Percentiles rank a stretch among this genome's conserved stretches.
phyloP scores from a whole-genome alignment of 2,797 vertebrate species.

The Ambastaia sidthimunki region DNA sequence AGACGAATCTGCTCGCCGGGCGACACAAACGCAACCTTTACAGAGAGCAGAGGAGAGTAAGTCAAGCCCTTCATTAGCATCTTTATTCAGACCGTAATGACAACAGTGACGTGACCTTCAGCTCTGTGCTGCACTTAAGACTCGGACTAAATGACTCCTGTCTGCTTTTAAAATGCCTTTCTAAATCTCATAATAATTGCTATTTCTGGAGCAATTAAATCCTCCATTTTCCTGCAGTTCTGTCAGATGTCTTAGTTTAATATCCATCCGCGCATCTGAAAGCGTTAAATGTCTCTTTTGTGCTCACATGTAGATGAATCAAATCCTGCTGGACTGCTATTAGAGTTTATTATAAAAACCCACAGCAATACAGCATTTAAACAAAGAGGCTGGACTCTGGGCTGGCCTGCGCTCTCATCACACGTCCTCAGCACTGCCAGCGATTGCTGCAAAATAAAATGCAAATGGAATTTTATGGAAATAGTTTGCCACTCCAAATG shows the following conservation, averaged over 20 bases:
- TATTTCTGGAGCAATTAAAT: slow-evolving; percentile 81
- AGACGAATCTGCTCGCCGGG: slow-evolving; percentile 48
- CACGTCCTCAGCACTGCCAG: slow-evolving; percentile 56
- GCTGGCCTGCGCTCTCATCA: slow-evolving; percentile 58
- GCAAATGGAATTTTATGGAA: slow-evolving; percentile 73
- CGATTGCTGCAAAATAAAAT: slow-evolving; percentile 62
- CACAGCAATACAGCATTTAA: slow-evolving; percentile 75
- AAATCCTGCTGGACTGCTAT: slow-evolving; percentile 79
- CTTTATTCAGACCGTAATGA: slow-evolving; percentile 73
- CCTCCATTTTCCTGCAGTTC: slow-evolving; percentile 70
- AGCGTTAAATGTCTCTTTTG: slow-evolving; percentile 69
- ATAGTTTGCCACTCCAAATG: slow-evolving; percentile 63
- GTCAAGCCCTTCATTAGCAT: slow-evolving; percentile 77
- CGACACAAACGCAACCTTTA: slow-evolving; percentile 65
- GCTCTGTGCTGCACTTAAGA: slow-evolving; percentile 70
- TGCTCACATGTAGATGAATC: slow-evolving; percentile 75
- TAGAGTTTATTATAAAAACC: slow-evolving; percentile 80
- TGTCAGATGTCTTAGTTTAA: slow-evolving; percentile 76
- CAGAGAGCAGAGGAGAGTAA: slow-evolving; percentile 63
- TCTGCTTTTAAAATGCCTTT: slow-evolving; percentile 74
- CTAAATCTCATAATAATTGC: slow-evolving; percentile 78
- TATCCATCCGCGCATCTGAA: slow-evolving; percentile 64
- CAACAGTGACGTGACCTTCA: slow-evolving; percentile 74
- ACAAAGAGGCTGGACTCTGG: slow-evolving; percentile 75
- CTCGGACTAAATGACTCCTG: slow-evolving; percentile 70